Evolutionary conservation across 2,888 invertebrate genomes (phyloP).

Genomic region (Chrysotoxum bicinctum): DNA sequence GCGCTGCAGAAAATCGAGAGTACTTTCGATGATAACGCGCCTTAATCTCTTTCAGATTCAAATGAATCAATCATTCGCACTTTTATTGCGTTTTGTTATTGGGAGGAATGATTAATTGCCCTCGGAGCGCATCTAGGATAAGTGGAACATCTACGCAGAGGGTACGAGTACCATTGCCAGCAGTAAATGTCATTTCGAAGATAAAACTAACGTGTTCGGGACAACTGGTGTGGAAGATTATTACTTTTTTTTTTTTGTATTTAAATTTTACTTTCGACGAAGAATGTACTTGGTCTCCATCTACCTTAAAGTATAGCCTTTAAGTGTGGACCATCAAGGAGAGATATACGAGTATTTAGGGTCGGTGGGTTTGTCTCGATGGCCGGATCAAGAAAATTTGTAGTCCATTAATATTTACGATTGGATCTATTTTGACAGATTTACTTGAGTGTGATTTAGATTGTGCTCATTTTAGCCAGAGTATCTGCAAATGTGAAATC

Average conservation of each 20-base stretch:
- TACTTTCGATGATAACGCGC: conserved; percentile 63
- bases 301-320: too few relatives aligned
- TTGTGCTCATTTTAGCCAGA: neutral
- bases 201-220: conserved; percentile 39
- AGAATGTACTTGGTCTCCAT: neutral
- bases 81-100: conserved; percentile 64
- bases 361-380: neutral
- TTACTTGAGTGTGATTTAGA: conserved; percentile 27
- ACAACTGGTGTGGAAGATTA: conserved; percentile 38
- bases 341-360: neutral
- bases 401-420: conserved; percentile 31
- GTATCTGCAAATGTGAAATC: neutral
- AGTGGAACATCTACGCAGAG: conserved; percentile 47
- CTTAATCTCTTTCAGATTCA: conserved; percentile 41
- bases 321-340: neutral
- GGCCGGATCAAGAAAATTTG: neutral
- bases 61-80: conserved; percentile 66
- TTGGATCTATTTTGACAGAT: conserved; percentile 15
- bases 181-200: conserved; percentile 16
- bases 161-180: neutral
- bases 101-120: conserved; percentile 58
- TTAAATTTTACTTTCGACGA: conserved; percentile 24
- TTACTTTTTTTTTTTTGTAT: neutral
- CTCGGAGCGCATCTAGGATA: conserved; percentile 24
- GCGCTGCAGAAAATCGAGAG: conserved; percentile 59